Conservation (phyloP, 2,888 invertebrate genomes). For the Diaphora mendica region DNA sequence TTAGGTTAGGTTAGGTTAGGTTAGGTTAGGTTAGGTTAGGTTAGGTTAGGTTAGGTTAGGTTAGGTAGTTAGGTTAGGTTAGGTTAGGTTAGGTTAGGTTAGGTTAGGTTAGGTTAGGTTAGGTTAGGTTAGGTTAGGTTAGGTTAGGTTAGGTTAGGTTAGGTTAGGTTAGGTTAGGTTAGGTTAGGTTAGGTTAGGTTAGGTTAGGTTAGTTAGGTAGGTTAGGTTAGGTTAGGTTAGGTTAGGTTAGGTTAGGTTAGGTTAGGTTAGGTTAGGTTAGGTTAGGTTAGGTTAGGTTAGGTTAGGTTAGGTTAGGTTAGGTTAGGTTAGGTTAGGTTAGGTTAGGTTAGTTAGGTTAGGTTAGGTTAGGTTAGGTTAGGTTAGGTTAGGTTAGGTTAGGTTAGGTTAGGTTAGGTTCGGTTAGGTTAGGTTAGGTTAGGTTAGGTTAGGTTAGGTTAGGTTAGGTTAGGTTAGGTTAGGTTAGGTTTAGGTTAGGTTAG, state of each 20-base stretch:
- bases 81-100: slow-evolving; percentile 23
- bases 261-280: not conserved
- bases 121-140: slow-evolving; percentile 22
- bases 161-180: slow-evolving; percentile 22
- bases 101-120: slow-evolving; percentile 21
- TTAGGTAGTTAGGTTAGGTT: slow-evolving; percentile 20
- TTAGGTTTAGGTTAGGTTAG: slow-evolving; percentile 10
- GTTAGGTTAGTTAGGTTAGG: slow-evolving; percentile 3
- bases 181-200: no score
- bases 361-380: slow-evolving; percentile 1
- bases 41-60: slow-evolving; percentile 18
- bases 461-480: slow-evolving; percentile 15
- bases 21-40: slow-evolving; percentile 1
- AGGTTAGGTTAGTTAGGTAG: no score
- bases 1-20: slow-evolving; percentile 24
- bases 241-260: not conserved
- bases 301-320: slow-evolving; percentile 1
- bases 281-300: not conserved
- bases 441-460: slow-evolving; percentile 16
- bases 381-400: slow-evolving; percentile 1
- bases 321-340: no score
- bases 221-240: no score
- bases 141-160: slow-evolving; percentile 23
- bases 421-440: slow-evolving; percentile 13
- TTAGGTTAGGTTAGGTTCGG: slow-evolving; percentile 1